Base-by-base conservation (phyloP, 2,113 vertebrate genomes). In the Porphyrio hochstetteri region DNA sequence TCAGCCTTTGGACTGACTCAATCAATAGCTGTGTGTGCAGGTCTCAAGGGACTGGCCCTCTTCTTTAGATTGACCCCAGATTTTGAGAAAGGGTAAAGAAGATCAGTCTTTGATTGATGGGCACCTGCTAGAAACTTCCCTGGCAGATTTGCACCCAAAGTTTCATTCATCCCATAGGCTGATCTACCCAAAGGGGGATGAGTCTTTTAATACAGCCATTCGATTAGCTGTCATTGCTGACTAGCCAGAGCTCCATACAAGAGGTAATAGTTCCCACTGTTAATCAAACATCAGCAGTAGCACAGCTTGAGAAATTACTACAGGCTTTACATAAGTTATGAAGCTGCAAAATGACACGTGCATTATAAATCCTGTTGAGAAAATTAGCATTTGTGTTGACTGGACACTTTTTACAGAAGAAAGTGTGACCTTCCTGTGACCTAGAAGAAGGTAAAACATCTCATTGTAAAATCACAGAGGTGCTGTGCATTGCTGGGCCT, bases 311-410 rank as follows among this genome's bases (percentile, higher is more conserved):
- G 74, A 95, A 92, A 92, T 80, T 20, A 96, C 79, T 20, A 96
- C 79, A 96, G 68, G 38, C 64, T 97, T 93, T 93, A 95, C 88
- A 92, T 90, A 95, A 91, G 52, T 93, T 33, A 92, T 48, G 65
- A 90, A 97, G 89, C 46, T 76, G 86, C 72, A 89, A 97, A 97
- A 89, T 72, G 79, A 72, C n/a, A 82, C 5, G 16, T n/a, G 42
- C 68, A 20, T 79, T 96, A 90, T 91, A 86, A 96, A 86, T 52
- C 15, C 38, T 76, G 35, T 33, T 84, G 91, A 94, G 88, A 86
- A 96, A 97, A 97, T 95, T n/a, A 93, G 80, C 79, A 84, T 94
- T 92, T 86, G 46, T 90, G 88, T 96, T 87, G 77, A 93, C 21
- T 67, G 56, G 80, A 71, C 71, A 40, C 48, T 75, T 89, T 95